Evolutionary conservation across 2,888 invertebrate species (phyloP), one percentile per base, ranked within the genome.

Genomic region (Patella depressa): DNA sequence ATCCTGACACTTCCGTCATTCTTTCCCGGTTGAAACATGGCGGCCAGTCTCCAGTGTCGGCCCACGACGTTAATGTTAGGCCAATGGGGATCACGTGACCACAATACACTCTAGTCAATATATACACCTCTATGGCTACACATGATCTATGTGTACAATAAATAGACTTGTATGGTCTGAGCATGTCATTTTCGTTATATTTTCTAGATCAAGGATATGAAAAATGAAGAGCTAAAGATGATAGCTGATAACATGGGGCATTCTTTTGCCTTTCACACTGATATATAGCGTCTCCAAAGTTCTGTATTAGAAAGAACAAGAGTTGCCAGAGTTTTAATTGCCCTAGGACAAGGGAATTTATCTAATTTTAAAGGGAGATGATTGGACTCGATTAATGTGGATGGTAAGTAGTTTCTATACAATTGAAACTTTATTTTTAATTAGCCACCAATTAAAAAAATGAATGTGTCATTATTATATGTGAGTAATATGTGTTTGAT

Each of bases 211-310:
- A 54, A 81, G 29, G 79, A 81, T 59, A 82, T 82, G 83, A 78
- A 55, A 57, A 78, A 70, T 11, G 76, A 77, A 65, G 82, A 82
- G 65, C 65, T 83, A 29, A 80, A 81, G 65, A 79, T 83, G 78
- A 74, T 83, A 14, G 82, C 83, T 2, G 83, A 83, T 74, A 82
- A 83, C 57, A 80, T 82, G 81, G 81, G 83, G 15, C 83, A 83
- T 70, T 73, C 57, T n/a, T 45, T 82, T 5, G 71, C 72, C 2
- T 80, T 82, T 12, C 83, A 82, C 72, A 80, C 82, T n/a, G 78
- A 82, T 73, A 71, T 82, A 5, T 82, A 83, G 74, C 19, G 74
- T 19, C 76, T 83, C 3, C 83, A 83, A 71, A 76, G 65, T 24
- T 81, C 80, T 11, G 17, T 81, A 14, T 19, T 82, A 12, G 83